Evolutionary conservation across 2,888 invertebrate species (phyloP), one percentile per base, ranked within the genome.

Genomic region (Platypus cylindrus): DNA sequence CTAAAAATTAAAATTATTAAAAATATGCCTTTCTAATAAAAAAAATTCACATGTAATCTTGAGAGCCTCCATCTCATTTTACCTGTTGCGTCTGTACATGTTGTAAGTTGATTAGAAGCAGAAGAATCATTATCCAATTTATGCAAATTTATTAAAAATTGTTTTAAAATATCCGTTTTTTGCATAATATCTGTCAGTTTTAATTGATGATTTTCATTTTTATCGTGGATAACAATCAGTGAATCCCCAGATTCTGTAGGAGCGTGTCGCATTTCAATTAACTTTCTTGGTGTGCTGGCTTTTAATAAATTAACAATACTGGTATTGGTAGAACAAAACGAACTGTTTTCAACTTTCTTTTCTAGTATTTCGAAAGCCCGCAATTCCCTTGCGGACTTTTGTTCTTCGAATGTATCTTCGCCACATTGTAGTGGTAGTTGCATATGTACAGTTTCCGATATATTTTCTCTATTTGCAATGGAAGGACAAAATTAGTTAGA

Each of bases 361-460:
- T 87, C 86, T 20, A 87, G 60, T 4, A 79, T 55, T 52, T 87
- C 84, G 60, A 87, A 87, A 51, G 83, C 71, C 40, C 73, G 70
- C 42, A 84, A 66, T 51, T 83, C 82, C 18, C 73, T 74, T 36
- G 58, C 58, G 12, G 54, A 25, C 22, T 24, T 37, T 17, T 34
- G 14, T 27, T 43, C 34, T 13, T 41, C 31, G 17, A 41, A 23
- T 17, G 36, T 36, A 18, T 42, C 18, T n/a, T 42, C 35, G 27
- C 42, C 37, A 3, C 17, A 12, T 16, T 25, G 23, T 8, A 20
- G 14, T 26, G 18, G 30, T 1, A 31, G 12, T 27, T 31, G 30
- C 12, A 12, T 22, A 3, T 13, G 5, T 3, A 18, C 17, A 9
- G 30, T 13, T 7, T 22, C 33, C 4, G 32, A 5, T 17, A 37